Base-by-base conservation (phyloP, 2,797 vertebrate genomes). In the Rhincodon typus region DNA sequence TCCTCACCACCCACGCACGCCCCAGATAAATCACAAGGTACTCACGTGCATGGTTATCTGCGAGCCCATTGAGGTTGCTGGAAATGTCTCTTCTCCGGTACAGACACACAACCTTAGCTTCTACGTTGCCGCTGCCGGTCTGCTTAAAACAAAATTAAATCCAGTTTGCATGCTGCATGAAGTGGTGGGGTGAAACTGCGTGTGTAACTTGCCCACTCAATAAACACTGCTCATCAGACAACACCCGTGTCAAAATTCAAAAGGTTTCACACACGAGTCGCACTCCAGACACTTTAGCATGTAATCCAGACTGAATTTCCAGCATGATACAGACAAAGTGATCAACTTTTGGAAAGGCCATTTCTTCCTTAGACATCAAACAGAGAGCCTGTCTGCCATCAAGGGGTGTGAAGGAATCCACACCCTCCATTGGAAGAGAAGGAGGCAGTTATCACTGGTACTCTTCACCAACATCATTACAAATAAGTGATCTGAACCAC, bases 81-180 rank as follows among this genome's bases (percentile, higher is more conserved):
- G 99, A 99, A 96, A 99, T 99, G 96, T 99, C 99, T 96, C 99
- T 97, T 96, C 99, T 97, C 96, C 99, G 98, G 97, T 99, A 99
- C 69, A 99, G 98, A 96, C 99, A 99, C 94, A 99, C 99, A 96
- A 99, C 99, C 96, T 99, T 99, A 30, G 99, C 99, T 97, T 99
- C 99, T 97, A 99, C 99, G 0, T 99, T 99, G 57, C 99, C 99
- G 96, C 99, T 99, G 96, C 98, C 98, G 0, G 99, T 99, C 99
- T 99, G 96, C 0, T 96, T 96, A 95, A 0, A 67, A 42, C 90
- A 93, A 93, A 66, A 93, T 38, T 34, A 93, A 57, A 62, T 90
- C 30, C 87, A 66, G 87, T 62, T 90, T n/a, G 87, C 13, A 62
- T 34, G 30, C 53, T 34, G 53, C 79, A 23, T 4, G 19, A 84